These are phyloP conservation scores for Poecilia velifera DNA, from an alignment of 2,797 vertebrate species.

Conservation along the genomic window DNA sequence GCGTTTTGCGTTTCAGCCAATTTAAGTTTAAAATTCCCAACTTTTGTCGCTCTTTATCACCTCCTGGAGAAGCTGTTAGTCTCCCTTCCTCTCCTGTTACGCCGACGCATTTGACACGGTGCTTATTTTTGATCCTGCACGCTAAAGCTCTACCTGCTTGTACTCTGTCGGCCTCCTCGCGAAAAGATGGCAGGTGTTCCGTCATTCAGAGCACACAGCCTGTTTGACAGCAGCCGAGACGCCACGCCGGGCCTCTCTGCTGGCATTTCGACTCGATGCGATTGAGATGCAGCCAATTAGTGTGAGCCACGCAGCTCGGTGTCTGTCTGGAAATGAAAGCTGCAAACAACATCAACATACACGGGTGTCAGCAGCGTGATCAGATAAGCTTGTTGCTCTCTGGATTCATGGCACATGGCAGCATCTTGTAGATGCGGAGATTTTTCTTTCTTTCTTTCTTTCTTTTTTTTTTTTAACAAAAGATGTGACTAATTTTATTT, in stretches of 20 bases:
- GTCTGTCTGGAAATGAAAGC: slow-evolving; percentile 36
- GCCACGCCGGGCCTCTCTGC: slow-evolving; percentile 20
- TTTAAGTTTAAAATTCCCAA: slow-evolving; percentile 2
- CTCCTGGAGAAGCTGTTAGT: slow-evolving; percentile 13
- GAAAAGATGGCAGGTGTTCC: slow-evolving; percentile 23
- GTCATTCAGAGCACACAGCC: not conserved
- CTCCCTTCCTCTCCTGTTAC: slow-evolving; percentile 1
- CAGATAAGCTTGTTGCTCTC: slow-evolving; percentile 23
- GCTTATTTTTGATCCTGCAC: slow-evolving; percentile 10
- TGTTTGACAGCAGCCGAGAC: slow-evolving; percentile 14
- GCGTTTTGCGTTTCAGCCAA: not conserved
- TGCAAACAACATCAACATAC: slow-evolving; percentile 20
- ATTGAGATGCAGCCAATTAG: slow-evolving; percentile 64
- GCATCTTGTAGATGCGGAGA: not conserved
- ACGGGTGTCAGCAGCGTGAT: slow-evolving; percentile 25
- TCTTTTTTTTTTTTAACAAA: too few species aligned
- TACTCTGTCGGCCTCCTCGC: not conserved
- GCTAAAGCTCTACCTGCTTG: slow-evolving; percentile 6
- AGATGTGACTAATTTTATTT: not conserved
- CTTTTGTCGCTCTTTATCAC: slow-evolving; percentile 9
- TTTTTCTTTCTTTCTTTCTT: slow-evolving; percentile 15
- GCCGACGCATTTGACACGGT: slow-evolving; percentile 5
- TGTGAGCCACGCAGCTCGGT: slow-evolving; percentile 30
- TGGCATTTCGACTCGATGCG: slow-evolving; percentile 51
- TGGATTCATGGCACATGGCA: slow-evolving; percentile 14